Evolutionary conservation across 2,797 vertebrate genomes (phyloP), one percentile per base, ranked within the genome.

Genomic region (Pantherophis alleghaniensis): DNA sequence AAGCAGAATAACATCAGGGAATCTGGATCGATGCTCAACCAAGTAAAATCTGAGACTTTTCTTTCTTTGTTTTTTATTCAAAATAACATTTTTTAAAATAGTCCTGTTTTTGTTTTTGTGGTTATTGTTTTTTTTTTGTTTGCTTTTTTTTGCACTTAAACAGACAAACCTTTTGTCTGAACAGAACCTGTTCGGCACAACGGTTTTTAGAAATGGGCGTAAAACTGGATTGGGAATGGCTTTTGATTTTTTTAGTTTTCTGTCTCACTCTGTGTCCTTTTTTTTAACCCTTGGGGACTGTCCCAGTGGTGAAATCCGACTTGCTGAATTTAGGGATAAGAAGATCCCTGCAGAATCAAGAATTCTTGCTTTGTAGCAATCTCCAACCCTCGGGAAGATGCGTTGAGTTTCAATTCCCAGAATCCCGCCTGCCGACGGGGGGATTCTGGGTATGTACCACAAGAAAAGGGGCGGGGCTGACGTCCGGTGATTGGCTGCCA

Each of bases 401-500:
- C 42, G 42, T 42, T 42, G 42, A 42, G 42, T 42, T 42, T 42
- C 42, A 42, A 42, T 3, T 42, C 42, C 42, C 42, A 42, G 42
- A 42, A 42, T 42, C 42, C 3, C 42, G 42, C 42, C 20, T 79
- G 20, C 32, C 1, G 0, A 79, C 9, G 2, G 20, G 37, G 74
- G 37, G 37, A 47, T 47, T 47, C 74, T 83, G 74, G 37, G 74
- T 16, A 47, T 4, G 74, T 83, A 20, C 37, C 20, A 11, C 20
- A 5, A 24, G 74, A 24, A 83, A 42, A 4, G 7, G 32, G 74
- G 18, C 1, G 3, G 32, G 3, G 18, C 18, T 22, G 74, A 22
- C 1, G 1, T 59, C 7, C 4, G 18, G 5, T 18, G 10, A 22
- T 11, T 0, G 16, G 42, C 32, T 42, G 2, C 66, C 4, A 0